Evolutionary conservation across 2,888 invertebrate genomes (phyloP).

Genomic region (Rhodophaea formosa): DNA sequence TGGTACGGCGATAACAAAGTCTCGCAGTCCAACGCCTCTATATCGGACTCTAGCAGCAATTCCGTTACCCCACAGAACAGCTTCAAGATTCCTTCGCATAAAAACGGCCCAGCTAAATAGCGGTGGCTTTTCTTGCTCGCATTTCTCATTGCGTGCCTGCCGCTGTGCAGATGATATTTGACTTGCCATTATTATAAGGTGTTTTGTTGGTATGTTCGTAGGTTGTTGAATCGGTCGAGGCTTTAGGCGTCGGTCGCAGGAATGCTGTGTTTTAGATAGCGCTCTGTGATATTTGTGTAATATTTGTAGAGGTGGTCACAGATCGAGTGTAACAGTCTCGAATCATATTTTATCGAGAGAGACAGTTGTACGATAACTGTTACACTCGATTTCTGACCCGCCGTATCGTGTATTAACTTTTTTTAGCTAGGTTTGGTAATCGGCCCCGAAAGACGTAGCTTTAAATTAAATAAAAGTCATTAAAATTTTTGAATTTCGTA

Average conservation of each 20-base stretch:
- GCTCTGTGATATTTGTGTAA: conserved; percentile 15
- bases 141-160: conserved; percentile 48
- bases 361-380: no score
- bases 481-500: no score
- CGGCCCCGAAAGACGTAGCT: no score
- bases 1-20: conserved; percentile 69
- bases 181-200: conserved; percentile 26
- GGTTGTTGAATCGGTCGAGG: conserved; percentile 16
- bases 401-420: no score
- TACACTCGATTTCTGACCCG: no score
- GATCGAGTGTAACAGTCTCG: no score
- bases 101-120: conserved; percentile 53
- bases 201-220: conserved; percentile 31
- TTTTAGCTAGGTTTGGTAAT: no score
- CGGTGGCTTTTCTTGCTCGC: conserved; percentile 64
- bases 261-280: conserved; percentile 7
- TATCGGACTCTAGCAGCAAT: conserved; percentile 44
- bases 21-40: conserved; percentile 29
- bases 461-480: no score
- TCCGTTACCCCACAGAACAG: conserved; percentile 45
- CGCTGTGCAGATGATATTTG: conserved; percentile 58
- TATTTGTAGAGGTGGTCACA: no score
- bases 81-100: conserved; percentile 42
- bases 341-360: no score
- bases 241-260: conserved; percentile 16